Conservation (phyloP, 1,140 invertebrate species). For the Papilio machaon region DNA sequence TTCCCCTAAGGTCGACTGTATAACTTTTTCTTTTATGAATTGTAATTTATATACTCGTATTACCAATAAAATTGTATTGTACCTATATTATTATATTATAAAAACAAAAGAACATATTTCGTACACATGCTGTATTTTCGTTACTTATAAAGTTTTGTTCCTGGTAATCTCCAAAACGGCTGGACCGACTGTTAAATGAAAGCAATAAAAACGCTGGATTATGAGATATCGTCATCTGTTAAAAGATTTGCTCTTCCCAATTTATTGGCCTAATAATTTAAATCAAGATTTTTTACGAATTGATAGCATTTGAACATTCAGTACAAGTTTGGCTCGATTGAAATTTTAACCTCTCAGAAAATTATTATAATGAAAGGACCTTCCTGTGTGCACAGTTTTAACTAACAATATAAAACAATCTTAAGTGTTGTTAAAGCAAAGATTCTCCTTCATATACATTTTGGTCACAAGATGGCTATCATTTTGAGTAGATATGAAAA, state of each 20-base stretch:
- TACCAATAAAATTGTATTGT: too few species aligned
- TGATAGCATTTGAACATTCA: not conserved
- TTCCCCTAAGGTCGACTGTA: too few species aligned
- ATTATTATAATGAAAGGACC: not conserved
- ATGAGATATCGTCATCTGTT: not conserved
- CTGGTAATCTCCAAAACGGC: too few species aligned
- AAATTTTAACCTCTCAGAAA: not conserved
- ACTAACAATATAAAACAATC: conserved; percentile 3
- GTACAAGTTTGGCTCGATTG: not conserved
- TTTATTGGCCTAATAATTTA: not conserved
- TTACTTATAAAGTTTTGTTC: too few species aligned
- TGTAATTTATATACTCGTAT: too few species aligned
- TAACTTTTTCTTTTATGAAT: too few species aligned
- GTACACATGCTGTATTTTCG: too few species aligned
- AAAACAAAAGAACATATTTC: too few species aligned
- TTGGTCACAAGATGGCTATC: not conserved
- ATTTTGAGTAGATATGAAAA: conserved; percentile 22
- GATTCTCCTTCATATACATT: not conserved
- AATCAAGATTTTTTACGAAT: not conserved
- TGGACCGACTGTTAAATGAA: not conserved
- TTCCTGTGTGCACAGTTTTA: not conserved
- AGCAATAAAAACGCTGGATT: not conserved
- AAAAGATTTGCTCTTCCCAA: not conserved
- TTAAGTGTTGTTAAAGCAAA: not conserved
- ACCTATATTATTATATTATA: too few species aligned